A percentile compares a stretch with the other conserved stretches of the same genome.
Evolutionary conservation across 1,140 invertebrate species (phyloP).

Genomic region (Drosophila pandora): DNA sequence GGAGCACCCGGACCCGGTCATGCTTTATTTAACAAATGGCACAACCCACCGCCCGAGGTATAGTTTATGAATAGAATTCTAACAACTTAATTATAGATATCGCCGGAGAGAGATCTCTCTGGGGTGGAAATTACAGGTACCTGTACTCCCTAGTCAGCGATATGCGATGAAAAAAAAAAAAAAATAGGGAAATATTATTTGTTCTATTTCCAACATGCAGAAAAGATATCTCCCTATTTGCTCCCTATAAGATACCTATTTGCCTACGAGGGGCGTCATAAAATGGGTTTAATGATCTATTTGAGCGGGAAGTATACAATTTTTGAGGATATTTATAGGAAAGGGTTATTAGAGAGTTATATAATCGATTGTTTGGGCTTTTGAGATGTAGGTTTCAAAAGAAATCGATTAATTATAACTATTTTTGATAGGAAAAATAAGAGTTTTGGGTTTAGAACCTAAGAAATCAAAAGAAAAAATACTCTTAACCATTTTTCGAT

Average conservation of each 20-base stretch:
- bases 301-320: no score
- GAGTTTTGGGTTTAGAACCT: no score
- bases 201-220: not conserved
- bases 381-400: no score
- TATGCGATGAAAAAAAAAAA: not conserved
- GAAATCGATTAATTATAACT: no score
- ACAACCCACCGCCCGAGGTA: constrained; percentile 28
- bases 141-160: not conserved
- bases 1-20: constrained; percentile 30
- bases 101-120: constrained; percentile 16
- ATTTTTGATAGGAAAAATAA: no score
- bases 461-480: no score
- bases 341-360: no score
- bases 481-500: no score
- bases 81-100: constrained; percentile 59
- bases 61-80: constrained; percentile 56
- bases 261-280: not conserved
- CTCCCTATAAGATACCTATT: no score
- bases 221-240: not conserved
- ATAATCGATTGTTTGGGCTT: no score
- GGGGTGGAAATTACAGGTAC: constrained; percentile 3
- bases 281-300: not conserved
- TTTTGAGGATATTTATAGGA: not conserved
- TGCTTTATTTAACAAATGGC: constrained; percentile 55
- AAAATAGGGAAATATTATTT: not conserved